A percentile compares a stretch with the other conserved stretches of the same genome.
phyloP scores from a whole-genome alignment of 1,140 invertebrate species.

The Mycetomoellerius zeteki region DNA sequence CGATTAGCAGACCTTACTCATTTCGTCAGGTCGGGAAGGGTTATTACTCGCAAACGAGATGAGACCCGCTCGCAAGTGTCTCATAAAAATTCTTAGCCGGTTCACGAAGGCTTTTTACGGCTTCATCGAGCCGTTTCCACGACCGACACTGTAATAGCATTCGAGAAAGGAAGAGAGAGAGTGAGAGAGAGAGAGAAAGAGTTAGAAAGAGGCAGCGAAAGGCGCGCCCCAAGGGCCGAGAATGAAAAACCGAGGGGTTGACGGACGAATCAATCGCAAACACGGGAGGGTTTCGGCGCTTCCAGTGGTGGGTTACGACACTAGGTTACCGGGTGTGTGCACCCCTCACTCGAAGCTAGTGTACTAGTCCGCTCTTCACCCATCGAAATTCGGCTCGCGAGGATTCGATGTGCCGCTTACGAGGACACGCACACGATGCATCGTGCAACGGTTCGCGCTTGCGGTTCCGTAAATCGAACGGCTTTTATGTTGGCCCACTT shows the following conservation, averaged over 20 bases:
- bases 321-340: slow-evolving; percentile 75
- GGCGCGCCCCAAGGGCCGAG: slow-evolving; percentile 73
- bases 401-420: slow-evolving; percentile 15
- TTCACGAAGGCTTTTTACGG: slow-evolving; percentile 56
- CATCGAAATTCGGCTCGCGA: slow-evolving; percentile 52
- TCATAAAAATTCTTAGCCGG: slow-evolving; percentile 65
- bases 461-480: slow-evolving; percentile 18
- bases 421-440: slow-evolving; percentile 34
- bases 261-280: slow-evolving; percentile 81
- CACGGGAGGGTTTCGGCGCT: slow-evolving; percentile 70
- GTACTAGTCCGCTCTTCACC: slow-evolving; percentile 41
- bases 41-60: slow-evolving; percentile 37
- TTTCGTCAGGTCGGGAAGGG: slow-evolving; percentile 10
- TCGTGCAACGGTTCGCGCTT: slow-evolving; percentile 43
- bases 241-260: slow-evolving; percentile 78
- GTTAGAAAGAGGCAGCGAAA: slow-evolving; percentile 36
- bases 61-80: slow-evolving; percentile 10
- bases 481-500: background rate
- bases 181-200: background rate
- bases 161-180: slow-evolving; percentile 42
- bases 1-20: slow-evolving; percentile 19
- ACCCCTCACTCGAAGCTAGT: slow-evolving; percentile 57
- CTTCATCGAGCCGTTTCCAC: slow-evolving; percentile 66
- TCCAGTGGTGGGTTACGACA: slow-evolving; percentile 71
- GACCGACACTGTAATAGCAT: slow-evolving; percentile 67